phyloP scores from a whole-genome alignment of 2,888 invertebrate species.

The Glaucopsyche alexis region DNA sequence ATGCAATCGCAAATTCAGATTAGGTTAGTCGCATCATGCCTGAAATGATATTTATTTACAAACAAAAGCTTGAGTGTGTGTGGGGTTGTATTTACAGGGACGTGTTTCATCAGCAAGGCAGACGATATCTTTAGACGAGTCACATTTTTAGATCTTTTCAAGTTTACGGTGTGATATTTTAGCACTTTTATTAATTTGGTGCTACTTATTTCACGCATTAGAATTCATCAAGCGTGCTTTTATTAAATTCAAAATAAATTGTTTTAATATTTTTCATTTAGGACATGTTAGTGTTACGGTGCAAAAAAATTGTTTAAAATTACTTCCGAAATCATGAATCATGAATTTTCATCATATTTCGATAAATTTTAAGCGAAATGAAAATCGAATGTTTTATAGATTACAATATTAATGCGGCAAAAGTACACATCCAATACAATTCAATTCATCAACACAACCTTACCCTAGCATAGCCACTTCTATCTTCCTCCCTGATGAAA shows the following conservation, averaged over 20 bases:
- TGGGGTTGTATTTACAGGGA: conserved; percentile 57
- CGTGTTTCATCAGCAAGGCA: conserved; percentile 76
- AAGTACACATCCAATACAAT: conserved; percentile 63
- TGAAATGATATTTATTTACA: conserved; percentile 60
- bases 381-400: conserved; percentile 42
- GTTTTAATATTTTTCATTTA: neutral
- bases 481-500: conserved; percentile 81
- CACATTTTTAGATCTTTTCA: neutral
- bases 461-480: conserved; percentile 80
- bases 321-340: neutral
- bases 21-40: conserved; percentile 74
- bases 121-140: conserved; percentile 53
- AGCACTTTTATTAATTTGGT: conserved; percentile 12
- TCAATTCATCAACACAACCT: conserved; percentile 72
- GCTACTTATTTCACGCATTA: conserved; percentile 17
- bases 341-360: conserved; percentile 34
- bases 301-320: conserved; percentile 22
- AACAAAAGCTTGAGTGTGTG: conserved; percentile 63
- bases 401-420: conserved; percentile 56
- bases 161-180: neutral
- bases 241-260: conserved; percentile 15
- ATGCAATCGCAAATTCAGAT: conserved; percentile 62
- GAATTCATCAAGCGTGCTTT: conserved; percentile 17
- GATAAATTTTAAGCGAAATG: conserved; percentile 43
- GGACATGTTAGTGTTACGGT: conserved; percentile 20